A percentile compares a stretch with the other conserved stretches of the same genome.
Evolutionary conservation across 2,888 invertebrate genomes (phyloP).

Genomic region (Apomyelois bistriatella): DNA sequence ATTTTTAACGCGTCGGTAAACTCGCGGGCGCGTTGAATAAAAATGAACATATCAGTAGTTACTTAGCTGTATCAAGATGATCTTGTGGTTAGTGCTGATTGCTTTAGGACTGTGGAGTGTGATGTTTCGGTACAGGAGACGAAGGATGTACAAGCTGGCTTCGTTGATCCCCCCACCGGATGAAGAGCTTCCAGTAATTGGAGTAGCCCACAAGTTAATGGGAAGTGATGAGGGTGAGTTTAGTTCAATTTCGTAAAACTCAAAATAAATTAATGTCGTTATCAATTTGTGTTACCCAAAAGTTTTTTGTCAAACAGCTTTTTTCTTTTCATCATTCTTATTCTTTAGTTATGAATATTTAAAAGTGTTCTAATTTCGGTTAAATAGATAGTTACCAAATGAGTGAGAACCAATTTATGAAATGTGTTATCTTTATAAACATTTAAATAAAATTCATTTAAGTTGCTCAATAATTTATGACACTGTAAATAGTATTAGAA

Average conservation of each 20-base stretch:
- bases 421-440: too few species aligned
- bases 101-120: slow-evolving; percentile 29
- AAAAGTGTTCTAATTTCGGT: too few species aligned
- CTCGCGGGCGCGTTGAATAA: slow-evolving; percentile 1
- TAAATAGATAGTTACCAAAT: too few species aligned
- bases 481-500: too few species aligned
- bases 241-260: not conserved
- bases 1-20: slow-evolving; percentile 10
- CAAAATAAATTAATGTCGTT: too few species aligned
- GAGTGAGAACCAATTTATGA: too few species aligned
- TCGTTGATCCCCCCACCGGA: slow-evolving; percentile 22
- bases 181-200: slow-evolving; percentile 33
- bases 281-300: too few species aligned
- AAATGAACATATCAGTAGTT: not conserved
- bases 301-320: too few species aligned
- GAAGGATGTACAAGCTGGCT: slow-evolving; percentile 39
- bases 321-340: too few species aligned
- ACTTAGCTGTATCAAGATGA: slow-evolving; percentile 23
- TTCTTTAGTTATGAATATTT: too few species aligned
- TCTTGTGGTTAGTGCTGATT: slow-evolving; percentile 25
- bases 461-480: too few species aligned
- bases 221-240: slow-evolving; percentile 36
- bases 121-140: slow-evolving; percentile 31
- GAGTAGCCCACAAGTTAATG: slow-evolving; percentile 31
- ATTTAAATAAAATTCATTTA: too few species aligned